A percentile compares a stretch with the other conserved stretches of the same genome.
phyloP scores from a whole-genome alignment of 35 echinoderm and acorn worm genomes.

The Stichopus chloronotus region DNA sequence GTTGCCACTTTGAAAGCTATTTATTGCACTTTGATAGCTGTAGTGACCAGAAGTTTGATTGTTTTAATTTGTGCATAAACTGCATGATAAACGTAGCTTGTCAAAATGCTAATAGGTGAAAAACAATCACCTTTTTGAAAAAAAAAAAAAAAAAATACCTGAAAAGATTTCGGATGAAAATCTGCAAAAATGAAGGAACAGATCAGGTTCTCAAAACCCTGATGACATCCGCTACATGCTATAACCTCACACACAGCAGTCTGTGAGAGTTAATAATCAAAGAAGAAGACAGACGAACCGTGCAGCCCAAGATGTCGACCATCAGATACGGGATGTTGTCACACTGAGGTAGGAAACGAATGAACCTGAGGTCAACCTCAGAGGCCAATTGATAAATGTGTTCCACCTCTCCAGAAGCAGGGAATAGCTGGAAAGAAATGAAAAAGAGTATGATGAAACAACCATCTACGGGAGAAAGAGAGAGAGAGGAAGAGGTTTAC shows the following conservation, averaged over 20 bases:
- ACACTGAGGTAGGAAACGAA: neutral
- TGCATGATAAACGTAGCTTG: too few relatives aligned
- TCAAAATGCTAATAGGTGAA: too few relatives aligned
- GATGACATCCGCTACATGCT: neutral
- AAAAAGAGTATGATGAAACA: neutral
- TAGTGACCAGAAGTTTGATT: too few relatives aligned
- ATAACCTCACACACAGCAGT: neutral
- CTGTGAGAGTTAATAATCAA: neutral
- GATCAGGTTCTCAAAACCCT: neutral
- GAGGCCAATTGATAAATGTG: neutral
- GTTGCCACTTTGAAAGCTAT: too few relatives aligned
- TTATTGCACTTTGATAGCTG: too few relatives aligned
- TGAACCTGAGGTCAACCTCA: neutral
- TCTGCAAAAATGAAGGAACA: neutral
- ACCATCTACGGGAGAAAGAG: neutral
- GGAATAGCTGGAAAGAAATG: neutral
- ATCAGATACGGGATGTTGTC: neutral
- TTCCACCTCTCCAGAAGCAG: neutral
- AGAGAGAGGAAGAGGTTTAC: neutral
- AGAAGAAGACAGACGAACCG: neutral
- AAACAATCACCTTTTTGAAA: neutral
- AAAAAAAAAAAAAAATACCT: neutral
- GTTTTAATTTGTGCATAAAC: too few relatives aligned
- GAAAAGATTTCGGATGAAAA: neutral
- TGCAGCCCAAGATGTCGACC: constrained; percentile 14